These are phyloP conservation scores for Diacarnus erythraeanus DNA, from an alignment of 37 sponge, comb jelly and placozoan species.

Conservation along the genomic window DNA sequence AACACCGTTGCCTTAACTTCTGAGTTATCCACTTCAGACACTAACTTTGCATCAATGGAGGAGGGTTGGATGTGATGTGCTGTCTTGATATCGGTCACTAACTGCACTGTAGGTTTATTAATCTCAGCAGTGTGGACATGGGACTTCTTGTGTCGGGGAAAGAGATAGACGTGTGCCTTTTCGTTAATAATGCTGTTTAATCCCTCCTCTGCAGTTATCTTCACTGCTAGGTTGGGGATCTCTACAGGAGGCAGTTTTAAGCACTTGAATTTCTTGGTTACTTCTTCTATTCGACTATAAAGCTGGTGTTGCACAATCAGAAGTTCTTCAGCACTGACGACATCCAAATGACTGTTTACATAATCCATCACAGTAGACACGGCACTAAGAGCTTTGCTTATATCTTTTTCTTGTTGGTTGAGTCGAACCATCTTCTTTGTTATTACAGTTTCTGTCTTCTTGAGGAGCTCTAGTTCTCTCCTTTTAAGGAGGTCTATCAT, in stretches of 20 bases:
- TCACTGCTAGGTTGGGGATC: slow-evolving; percentile 29
- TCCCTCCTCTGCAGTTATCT: neutral
- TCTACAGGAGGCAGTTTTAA: slow-evolving; percentile 1
- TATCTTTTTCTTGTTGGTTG: slow-evolving; percentile 1
- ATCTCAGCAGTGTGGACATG: slow-evolving; percentile 10
- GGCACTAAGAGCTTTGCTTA: neutral
- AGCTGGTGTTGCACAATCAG: slow-evolving; percentile 10
- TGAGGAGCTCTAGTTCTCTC: slow-evolving; percentile 16
- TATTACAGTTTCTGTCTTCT: neutral
- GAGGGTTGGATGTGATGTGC: neutral
- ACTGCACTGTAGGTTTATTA: slow-evolving; percentile 15
- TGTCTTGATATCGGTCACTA: slow-evolving; percentile 2
- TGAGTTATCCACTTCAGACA: slow-evolving; percentile 31
- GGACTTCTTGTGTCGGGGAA: slow-evolving; percentile 3
- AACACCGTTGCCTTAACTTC: neutral
- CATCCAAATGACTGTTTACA: slow-evolving; percentile 7
- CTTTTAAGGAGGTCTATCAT: slow-evolving; percentile 7
- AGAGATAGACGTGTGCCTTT: slow-evolving; percentile 26
- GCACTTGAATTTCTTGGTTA: neutral
- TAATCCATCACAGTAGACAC: slow-evolving; percentile 7
- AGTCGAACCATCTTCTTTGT: slow-evolving; percentile 20
- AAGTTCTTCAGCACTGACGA: slow-evolving; percentile 23
- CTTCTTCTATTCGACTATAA: neutral
- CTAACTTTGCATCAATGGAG: slow-evolving; percentile 1
- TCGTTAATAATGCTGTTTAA: neutral